Evolutionary conservation across 2,797 vertebrate species (phyloP).

Genomic region (Acanthis flammea): DNA sequence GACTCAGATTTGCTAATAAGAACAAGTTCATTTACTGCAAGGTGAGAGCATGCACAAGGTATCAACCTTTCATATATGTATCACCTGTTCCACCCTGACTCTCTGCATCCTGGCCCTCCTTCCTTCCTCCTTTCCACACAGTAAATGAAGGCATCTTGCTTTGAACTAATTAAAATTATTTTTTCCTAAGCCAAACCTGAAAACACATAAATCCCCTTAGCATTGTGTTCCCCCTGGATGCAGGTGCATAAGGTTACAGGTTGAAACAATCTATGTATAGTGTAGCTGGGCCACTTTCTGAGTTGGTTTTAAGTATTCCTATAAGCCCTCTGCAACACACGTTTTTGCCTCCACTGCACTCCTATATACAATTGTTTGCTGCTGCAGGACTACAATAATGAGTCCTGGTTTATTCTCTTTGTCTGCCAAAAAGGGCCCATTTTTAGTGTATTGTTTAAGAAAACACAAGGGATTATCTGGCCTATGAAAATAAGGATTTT

Average conservation of each 20-base stretch:
- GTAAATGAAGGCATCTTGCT: not conserved
- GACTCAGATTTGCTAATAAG: not conserved
- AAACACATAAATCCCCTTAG: not conserved
- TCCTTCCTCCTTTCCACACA: not conserved
- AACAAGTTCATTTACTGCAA: not conserved
- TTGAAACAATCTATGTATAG: not conserved
- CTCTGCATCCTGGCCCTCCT: not conserved
- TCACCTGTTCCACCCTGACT: not conserved
- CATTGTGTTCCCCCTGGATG: not conserved
- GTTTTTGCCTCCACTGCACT: not conserved
- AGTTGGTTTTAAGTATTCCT: not conserved
- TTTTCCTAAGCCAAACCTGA: not conserved
- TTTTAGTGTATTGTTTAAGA: slow-evolving; percentile 18
- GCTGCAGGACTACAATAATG: not conserved
- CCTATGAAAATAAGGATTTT: slow-evolving; percentile 37
- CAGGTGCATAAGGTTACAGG: not conserved
- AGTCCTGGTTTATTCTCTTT: not conserved
- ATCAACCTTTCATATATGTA: not conserved
- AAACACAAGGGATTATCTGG: slow-evolving; percentile 14
- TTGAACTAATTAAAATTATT: not conserved
- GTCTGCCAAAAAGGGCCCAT: not conserved
- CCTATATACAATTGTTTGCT: not conserved
- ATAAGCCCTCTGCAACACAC: not conserved
- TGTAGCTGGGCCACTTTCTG: not conserved
- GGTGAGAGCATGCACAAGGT: not conserved